phyloP scores from a whole-genome alignment of 2,797 vertebrate genomes.

The Xenops minutus region DNA sequence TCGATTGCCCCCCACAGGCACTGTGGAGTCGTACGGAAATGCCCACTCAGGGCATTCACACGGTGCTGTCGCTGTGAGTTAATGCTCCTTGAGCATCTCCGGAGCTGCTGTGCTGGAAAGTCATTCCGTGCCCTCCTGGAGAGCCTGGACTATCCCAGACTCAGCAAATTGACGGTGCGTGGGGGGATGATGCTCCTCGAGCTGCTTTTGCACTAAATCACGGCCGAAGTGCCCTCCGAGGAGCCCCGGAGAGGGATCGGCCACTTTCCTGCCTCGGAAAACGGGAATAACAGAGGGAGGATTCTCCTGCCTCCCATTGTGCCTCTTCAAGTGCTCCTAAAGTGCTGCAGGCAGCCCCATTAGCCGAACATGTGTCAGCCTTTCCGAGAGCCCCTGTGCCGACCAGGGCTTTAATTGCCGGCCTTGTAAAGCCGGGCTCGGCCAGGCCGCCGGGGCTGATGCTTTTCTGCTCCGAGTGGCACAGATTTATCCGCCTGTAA shows the following conservation, averaged over 20 bases:
- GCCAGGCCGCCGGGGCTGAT: neutral
- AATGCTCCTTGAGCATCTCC: no score
- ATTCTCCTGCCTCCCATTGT: neutral
- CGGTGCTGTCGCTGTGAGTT: no score
- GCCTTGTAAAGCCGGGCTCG: neutral
- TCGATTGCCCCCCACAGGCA: neutral
- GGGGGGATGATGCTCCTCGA: neutral
- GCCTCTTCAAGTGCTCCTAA: neutral
- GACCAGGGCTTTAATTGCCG: neutral
- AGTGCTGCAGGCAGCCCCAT: neutral
- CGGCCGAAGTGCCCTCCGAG: fast-evolving
- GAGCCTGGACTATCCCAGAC: no score
- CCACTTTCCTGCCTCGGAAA: neutral
- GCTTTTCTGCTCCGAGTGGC: neutral
- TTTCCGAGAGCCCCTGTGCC: neutral
- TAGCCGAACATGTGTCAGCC: neutral
- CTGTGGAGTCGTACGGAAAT: neutral
- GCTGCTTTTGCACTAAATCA: neutral
- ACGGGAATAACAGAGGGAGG: neutral
- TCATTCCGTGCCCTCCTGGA: no score
- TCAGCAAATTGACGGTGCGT: no score
- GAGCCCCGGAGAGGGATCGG: neutral
- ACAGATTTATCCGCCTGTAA: neutral
- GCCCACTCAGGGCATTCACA: neutral
- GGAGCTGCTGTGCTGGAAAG: no score